Conservation (phyloP, 2,797 vertebrate species). For the Micromesistius poutassou region DNA sequence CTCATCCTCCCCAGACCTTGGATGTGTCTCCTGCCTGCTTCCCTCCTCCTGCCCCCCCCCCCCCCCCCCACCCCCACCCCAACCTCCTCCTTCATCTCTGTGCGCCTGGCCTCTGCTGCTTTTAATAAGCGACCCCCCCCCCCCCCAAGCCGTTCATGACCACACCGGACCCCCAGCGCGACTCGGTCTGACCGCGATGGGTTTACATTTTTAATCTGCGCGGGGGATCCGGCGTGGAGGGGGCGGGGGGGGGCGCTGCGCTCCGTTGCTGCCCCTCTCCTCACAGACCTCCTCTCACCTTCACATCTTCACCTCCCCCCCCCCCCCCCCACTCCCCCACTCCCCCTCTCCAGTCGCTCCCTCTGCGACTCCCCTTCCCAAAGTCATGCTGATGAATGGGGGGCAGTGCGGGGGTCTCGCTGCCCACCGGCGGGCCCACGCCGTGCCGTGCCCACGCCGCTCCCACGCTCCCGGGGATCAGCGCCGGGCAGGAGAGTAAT, state of each 20-base stretch:
- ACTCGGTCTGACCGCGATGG: slow-evolving; percentile 37
- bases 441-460: slow-evolving; percentile 60
- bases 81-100: slow-evolving; percentile 18
- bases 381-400: slow-evolving; percentile 78
- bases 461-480: slow-evolving; percentile 71
- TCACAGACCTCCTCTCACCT: slow-evolving; percentile 35
- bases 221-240: slow-evolving; percentile 36
- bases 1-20: background rate
- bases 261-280: slow-evolving; percentile 28
- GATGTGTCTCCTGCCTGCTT: background rate
- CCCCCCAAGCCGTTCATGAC: slow-evolving; percentile 37
- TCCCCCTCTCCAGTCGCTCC: slow-evolving; percentile 38
- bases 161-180: slow-evolving; percentile 37
- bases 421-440: slow-evolving; percentile 73
- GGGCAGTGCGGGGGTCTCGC: slow-evolving; percentile 60
- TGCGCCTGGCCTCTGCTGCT: slow-evolving; percentile 12
- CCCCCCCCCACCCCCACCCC: slow-evolving; percentile 10
- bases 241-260: slow-evolving; percentile 27
- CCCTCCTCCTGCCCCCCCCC: too few species aligned
- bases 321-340: slow-evolving; percentile 44
- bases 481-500: slow-evolving; percentile 72
- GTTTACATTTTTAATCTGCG: slow-evolving; percentile 68
- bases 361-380: slow-evolving; percentile 47
- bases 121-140: slow-evolving; percentile 18
- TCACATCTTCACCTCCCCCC: slow-evolving; percentile 61